Base-by-base conservation (phyloP, 2,797 vertebrate species). In the Manis crassicaudata region DNA sequence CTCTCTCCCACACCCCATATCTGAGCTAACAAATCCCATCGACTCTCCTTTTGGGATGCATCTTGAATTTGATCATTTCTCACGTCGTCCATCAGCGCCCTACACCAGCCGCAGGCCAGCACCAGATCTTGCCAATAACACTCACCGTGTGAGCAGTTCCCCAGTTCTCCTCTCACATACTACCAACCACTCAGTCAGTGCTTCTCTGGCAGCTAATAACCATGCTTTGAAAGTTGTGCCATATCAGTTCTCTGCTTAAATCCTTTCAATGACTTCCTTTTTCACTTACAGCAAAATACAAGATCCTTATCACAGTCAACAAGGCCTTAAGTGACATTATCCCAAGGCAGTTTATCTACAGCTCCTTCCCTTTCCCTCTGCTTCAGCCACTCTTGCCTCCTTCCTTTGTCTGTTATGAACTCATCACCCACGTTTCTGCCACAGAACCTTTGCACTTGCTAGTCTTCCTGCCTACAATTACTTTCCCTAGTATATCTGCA, bases 341-440 rank as follows among this genome's bases (percentile, higher is more conserved):
- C 43, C 13, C 2, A 6, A 14, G 2, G 21, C 0, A 4, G 76
- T 32, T 43, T 54, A 11, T 10, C 29, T 5, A 0, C 5, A 13
- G 2, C n/a, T n/a, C 13, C 20, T 29, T 21, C 21, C 13, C 29
- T 16, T 87, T 37, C 27, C 0, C 5, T 67, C 7, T 13, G 67
- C 43, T n/a, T 73, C 84, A 63, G 46, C n/a, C 14, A 70, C 32
- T 32, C 52, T 13, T 54, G 46, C 14, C 29, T 54, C 50, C 10
- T 54, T 21, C 16, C 7, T 35, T 77, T 54, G 56, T 50, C 63
- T 27, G 63, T 68, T 54, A 67, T 82, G 11, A 76, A 32, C 6
- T 35, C 43, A 72, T 13, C 16, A 27, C 7, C 5, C 5, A 29
- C 1, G 4, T 83, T 84, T 73, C 29, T 83, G 32, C 43, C 76